phyloP scores from a whole-genome alignment of 2,113 vertebrate genomes.

The Panthera uncia region DNA sequence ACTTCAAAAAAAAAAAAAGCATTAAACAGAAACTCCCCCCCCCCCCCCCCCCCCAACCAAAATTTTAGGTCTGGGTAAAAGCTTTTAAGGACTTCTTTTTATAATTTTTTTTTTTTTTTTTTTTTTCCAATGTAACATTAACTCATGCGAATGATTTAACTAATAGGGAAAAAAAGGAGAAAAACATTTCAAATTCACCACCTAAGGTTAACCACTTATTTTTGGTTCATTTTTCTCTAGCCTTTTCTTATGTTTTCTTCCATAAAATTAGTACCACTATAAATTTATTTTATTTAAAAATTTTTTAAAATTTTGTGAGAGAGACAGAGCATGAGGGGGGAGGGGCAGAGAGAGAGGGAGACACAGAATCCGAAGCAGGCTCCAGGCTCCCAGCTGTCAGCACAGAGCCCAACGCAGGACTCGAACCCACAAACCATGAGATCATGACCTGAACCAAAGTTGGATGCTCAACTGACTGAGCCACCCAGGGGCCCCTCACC shows the following conservation, averaged over 20 bases:
- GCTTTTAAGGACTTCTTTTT: too few relatives aligned
- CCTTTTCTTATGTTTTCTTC: not conserved
- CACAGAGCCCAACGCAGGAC: too few relatives aligned
- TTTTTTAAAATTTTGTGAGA: too few relatives aligned
- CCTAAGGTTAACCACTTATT: not conserved
- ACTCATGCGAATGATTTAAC: not conserved
- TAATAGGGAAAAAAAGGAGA: not conserved
- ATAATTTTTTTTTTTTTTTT: too few relatives aligned
- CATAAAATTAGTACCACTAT: not conserved
- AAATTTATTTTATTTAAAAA: not conserved
- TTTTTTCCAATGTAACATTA: not conserved
- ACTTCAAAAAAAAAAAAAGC: not conserved
- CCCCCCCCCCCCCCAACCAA: not conserved
- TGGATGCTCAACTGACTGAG: too few relatives aligned
- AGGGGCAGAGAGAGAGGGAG: too few relatives aligned
- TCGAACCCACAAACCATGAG: too few relatives aligned
- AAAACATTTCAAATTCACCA: not conserved
- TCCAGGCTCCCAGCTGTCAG: too few relatives aligned
- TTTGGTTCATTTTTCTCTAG: not conserved
- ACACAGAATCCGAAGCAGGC: too few relatives aligned
- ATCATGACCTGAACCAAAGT: too few relatives aligned
- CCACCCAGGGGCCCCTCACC: too few relatives aligned
- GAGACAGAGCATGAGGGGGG: too few relatives aligned
- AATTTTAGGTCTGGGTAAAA: not conserved
- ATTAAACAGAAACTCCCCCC: not conserved